phyloP scores from a whole-genome alignment of 2,113 vertebrate genomes.

The Lampris incognitus region DNA sequence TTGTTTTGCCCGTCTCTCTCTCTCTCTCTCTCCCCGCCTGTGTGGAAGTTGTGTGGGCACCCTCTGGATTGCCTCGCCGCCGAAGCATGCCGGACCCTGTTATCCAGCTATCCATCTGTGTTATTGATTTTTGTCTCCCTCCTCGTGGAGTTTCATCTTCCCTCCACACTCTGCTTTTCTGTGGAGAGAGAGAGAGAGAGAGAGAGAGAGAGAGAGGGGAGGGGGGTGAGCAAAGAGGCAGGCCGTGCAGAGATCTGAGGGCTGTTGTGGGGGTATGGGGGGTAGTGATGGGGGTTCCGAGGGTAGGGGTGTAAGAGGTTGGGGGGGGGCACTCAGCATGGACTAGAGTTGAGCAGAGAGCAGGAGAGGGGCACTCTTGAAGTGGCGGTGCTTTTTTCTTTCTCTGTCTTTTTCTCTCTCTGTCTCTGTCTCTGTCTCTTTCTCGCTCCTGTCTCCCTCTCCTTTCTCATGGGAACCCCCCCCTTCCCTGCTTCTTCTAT shows the following conservation, averaged over 20 bases:
- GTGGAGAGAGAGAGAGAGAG: conserved; percentile 68
- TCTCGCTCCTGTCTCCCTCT: conserved; percentile 25
- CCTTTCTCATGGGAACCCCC: conserved; percentile 71
- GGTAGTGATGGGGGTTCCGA: conserved; percentile 66
- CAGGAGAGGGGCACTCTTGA: conserved; percentile 66
- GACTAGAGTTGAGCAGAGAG: conserved; percentile 71
- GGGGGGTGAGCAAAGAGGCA: conserved; percentile 58
- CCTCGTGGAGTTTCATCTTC: conserved; percentile 85
- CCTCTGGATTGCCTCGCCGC: conserved; percentile 83
- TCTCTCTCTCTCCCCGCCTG: conserved; percentile 51
- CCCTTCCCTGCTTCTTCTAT: conserved; percentile 30
- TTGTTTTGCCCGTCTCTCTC: conserved; percentile 71
- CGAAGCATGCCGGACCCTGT: conserved; percentile 84
- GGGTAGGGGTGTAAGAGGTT: conserved; percentile 66
- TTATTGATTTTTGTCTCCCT: conserved; percentile 83
- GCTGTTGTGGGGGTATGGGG: conserved; percentile 36
- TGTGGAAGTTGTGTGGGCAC: conserved; percentile 85
- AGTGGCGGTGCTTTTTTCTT: conserved; percentile 61
- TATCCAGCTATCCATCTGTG: conserved; percentile 85
- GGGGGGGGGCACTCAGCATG: conserved; percentile 61
- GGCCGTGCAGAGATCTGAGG: conserved; percentile 77
- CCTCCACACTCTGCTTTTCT: conserved; percentile 76
- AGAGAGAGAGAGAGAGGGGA: conserved; percentile 38
- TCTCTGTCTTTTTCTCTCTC: conserved; percentile 57
- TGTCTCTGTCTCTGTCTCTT: conserved; percentile 26